phyloP scores from a whole-genome alignment of 2,797 vertebrate genomes.

The Propithecus deckenii region DNA sequence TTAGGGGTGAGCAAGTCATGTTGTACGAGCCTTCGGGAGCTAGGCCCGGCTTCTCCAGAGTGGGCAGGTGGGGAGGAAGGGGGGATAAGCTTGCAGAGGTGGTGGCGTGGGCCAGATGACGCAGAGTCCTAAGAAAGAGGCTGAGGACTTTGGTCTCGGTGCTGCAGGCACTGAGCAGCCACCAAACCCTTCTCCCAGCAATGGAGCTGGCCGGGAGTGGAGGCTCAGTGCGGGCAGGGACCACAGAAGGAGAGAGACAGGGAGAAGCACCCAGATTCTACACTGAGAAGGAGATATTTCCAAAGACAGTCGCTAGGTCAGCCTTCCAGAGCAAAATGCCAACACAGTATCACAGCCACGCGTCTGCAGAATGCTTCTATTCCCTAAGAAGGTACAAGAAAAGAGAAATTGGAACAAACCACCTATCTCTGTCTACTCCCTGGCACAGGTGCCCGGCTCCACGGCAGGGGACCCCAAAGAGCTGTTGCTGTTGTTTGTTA shows the following conservation, averaged over 20 bases:
- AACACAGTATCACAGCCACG: neutral
- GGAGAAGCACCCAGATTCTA: neutral
- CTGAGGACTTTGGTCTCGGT: neutral
- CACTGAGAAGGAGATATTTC: neutral
- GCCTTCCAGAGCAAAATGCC: neutral
- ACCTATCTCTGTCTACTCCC: neutral
- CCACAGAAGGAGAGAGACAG: neutral
- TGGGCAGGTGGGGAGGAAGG: neutral
- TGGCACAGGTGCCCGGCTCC: neutral
- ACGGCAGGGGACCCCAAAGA: neutral
- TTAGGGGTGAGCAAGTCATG: neutral
- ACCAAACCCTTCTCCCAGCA: neutral
- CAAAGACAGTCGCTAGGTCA: slow-evolving; percentile 2
- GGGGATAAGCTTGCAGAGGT: neutral
- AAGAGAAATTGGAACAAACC: neutral
- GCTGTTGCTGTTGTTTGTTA: neutral
- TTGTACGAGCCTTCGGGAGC: neutral
- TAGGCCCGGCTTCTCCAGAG: neutral
- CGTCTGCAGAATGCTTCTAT: neutral
- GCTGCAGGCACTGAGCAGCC: neutral
- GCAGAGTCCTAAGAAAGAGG: neutral
- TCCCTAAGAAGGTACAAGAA: neutral
- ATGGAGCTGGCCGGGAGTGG: neutral
- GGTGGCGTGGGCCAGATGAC: fast-evolving
- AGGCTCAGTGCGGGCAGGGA: neutral